Conservation (phyloP, 2,888 invertebrate genomes). For the Drosophila phalerata region DNA sequence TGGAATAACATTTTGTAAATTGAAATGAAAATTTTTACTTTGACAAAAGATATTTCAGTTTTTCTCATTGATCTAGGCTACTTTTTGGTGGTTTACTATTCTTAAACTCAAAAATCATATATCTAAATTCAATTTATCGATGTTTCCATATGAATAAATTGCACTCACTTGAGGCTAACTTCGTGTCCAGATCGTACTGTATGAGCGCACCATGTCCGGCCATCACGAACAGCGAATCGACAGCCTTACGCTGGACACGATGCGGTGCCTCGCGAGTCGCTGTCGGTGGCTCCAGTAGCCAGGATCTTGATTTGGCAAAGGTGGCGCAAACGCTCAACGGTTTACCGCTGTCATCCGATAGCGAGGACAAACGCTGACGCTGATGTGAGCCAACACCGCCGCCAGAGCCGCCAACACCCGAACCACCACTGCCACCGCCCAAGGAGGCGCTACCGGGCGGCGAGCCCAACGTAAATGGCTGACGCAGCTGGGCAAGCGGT, state of each 20-base stretch:
- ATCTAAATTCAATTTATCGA: too few relatives aligned
- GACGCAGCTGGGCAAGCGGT: conserved; percentile 95
- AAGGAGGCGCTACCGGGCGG: conserved; percentile 78
- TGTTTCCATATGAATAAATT: too few relatives aligned
- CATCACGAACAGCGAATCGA: conserved; percentile 95
- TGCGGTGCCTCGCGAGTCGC: conserved; percentile 84
- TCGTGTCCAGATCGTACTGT: conserved; percentile 95
- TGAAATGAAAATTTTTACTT: too few relatives aligned
- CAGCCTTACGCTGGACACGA: conserved; percentile 87
- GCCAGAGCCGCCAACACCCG: conserved; percentile 37
- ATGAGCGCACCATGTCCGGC: conserved; percentile 94
- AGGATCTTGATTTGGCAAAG: conserved; percentile 91
- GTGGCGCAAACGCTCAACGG: conserved; percentile 92
- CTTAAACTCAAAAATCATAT: too few relatives aligned
- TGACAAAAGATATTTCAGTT: too few relatives aligned
- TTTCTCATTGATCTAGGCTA: too few relatives aligned
- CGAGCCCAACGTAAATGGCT: conserved; percentile 86
- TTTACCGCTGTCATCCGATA: conserved; percentile 89
- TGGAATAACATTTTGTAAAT: too few relatives aligned
- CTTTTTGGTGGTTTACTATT: too few relatives aligned
- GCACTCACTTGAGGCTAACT: conserved; percentile 86
- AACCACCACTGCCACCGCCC: conserved; percentile 37
- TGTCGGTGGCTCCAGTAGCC: conserved; percentile 87
- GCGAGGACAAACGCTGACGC: conserved; percentile 90
- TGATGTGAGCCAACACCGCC: conserved; percentile 84